These are phyloP conservation scores for Litoditis marina DNA, from an alignment of 2,888 invertebrate genomes.

Conservation along the genomic window DNA sequence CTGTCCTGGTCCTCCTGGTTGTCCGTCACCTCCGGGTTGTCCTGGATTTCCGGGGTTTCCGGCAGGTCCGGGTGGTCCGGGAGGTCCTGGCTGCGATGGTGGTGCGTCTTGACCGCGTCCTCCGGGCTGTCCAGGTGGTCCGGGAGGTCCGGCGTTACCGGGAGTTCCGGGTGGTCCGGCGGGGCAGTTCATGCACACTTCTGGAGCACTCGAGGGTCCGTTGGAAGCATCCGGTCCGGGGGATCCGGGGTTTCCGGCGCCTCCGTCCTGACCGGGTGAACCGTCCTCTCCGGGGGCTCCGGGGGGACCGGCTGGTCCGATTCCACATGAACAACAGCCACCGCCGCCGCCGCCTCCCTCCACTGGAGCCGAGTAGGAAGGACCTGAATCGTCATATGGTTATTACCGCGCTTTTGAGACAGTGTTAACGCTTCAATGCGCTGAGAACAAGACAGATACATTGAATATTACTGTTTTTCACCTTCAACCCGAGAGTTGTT, in stretches of 20 bases:
- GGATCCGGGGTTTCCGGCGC: constrained; percentile 40
- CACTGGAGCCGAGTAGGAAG: constrained; percentile 21
- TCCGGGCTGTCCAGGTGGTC: constrained; percentile 27
- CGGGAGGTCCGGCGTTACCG: constrained; percentile 36
- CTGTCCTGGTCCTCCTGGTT: constrained; percentile 12
- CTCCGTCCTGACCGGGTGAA: constrained; percentile 47
- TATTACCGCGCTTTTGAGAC: too few species aligned
- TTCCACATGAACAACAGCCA: constrained; percentile 48
- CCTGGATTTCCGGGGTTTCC: constrained; percentile 24
- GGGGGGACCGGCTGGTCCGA: constrained; percentile 45
- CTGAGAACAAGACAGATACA: too few species aligned
- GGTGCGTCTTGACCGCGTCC: constrained; percentile 16
- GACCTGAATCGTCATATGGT: too few species aligned
- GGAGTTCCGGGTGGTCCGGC: constrained; percentile 40
- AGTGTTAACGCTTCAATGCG: too few species aligned
- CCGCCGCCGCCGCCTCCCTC: constrained; percentile 27
- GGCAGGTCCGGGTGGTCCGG: constrained; percentile 25
- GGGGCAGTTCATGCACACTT: too few species aligned
- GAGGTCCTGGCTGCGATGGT: constrained; percentile 22
- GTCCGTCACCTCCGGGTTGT: constrained; percentile 13
- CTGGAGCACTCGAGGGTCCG: constrained; percentile 33
- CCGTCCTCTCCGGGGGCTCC: constrained; percentile 47
- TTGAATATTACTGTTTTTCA: too few species aligned
- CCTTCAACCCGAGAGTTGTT: constrained; percentile 27
- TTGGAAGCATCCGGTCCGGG: constrained; percentile 41